phyloP scores from a whole-genome alignment of 2,888 invertebrate genomes.

The Steinernema hermaphroditum region DNA sequence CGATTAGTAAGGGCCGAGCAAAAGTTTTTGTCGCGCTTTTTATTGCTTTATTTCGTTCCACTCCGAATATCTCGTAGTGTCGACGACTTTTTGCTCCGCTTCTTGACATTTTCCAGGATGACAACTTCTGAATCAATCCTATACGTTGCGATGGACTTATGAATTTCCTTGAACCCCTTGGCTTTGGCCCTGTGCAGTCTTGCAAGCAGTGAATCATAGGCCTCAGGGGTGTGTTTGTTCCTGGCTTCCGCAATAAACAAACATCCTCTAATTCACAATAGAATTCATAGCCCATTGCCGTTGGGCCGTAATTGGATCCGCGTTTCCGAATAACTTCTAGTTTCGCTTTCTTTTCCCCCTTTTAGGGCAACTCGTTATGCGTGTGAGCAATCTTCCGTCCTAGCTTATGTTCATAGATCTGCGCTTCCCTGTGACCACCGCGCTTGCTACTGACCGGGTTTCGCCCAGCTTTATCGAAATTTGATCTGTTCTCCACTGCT shows the following conservation, averaged over 20 bases:
- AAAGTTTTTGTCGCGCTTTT: neutral
- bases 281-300: slow-evolving; percentile 23
- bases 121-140: neutral
- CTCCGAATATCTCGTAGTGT: neutral
- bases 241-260: slow-evolving; percentile 30
- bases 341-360: slow-evolving; percentile 27
- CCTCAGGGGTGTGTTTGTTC: slow-evolving; percentile 29
- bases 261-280: slow-evolving; percentile 29
- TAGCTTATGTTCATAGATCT: slow-evolving; percentile 23
- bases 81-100: neutral
- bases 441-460: too few relatives aligned
- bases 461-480: too few relatives aligned
- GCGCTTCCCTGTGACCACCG: neutral
- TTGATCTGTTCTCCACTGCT: too few relatives aligned
- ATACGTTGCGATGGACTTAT: neutral
- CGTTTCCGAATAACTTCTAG: slow-evolving; percentile 27
- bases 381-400: slow-evolving; percentile 16
- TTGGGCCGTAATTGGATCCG: slow-evolving; percentile 18
- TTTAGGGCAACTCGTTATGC: slow-evolving; percentile 21
- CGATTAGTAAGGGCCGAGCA: slow-evolving; percentile 9
- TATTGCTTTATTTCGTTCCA: slow-evolving; percentile 6
- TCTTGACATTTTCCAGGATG: neutral
- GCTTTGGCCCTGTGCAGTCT: slow-evolving; percentile 2
- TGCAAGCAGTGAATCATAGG: slow-evolving; percentile 28
- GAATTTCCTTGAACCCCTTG: neutral